These are phyloP conservation scores for Nesoenas mayeri DNA, from an alignment of 2,113 vertebrate species.

Conservation along the genomic window DNA sequence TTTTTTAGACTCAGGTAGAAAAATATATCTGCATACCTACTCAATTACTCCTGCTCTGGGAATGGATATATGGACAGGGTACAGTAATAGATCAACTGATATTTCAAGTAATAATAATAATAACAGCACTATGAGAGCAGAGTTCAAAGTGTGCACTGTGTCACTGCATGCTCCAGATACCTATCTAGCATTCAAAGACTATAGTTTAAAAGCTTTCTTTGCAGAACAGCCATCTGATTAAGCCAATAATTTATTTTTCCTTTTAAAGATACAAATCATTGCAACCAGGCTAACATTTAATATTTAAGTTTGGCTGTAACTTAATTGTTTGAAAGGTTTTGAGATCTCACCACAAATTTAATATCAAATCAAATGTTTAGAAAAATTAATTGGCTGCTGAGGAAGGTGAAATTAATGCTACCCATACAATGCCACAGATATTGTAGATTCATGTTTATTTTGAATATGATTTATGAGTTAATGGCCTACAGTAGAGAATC, in stretches of 20 bases:
- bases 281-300: background rate
- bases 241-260: background rate
- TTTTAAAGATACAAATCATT: background rate
- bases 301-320: background rate
- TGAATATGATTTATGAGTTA: background rate
- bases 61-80: background rate
- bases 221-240: background rate
- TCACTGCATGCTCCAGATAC: background rate
- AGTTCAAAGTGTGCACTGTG: background rate
- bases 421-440: background rate
- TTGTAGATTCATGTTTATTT: background rate
- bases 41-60: background rate
- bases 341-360: background rate
- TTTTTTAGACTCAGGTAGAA: background rate
- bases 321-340: background rate
- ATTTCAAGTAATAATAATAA: background rate
- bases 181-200: background rate
- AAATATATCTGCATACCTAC: background rate
- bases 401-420: background rate
- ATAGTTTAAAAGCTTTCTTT: background rate
- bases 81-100: background rate
- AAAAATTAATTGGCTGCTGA: background rate
- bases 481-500: background rate
- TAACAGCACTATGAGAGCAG: background rate
- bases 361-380: background rate